Evolutionary conservation across 1,140 invertebrate species (phyloP).

Genomic region (Drosophila ironensis): DNA sequence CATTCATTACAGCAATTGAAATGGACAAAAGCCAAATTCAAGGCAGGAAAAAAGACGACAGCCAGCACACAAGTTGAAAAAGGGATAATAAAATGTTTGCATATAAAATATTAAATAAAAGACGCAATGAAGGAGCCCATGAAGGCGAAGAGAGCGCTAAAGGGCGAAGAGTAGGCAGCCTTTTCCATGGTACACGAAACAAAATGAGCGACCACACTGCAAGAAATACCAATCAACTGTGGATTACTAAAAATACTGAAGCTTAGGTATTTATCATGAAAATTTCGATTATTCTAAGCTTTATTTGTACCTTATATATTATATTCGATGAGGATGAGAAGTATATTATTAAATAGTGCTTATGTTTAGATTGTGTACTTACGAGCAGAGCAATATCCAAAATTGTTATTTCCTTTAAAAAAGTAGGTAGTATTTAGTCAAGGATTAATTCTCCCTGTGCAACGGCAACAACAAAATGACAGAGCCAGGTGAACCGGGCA

Average conservation of each 20-base stretch:
- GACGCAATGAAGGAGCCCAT: conserved; percentile 25
- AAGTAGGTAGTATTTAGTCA: no score
- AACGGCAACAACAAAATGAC: conserved; percentile 73
- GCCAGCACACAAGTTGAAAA: conserved; percentile 27
- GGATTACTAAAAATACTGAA: no score
- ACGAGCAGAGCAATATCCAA: no score
- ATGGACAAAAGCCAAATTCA: conserved; percentile 59
- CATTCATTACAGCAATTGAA: conserved; percentile 66
- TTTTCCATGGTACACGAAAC: conserved; percentile 47
- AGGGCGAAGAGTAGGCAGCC: not conserved
- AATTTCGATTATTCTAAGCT: no score
- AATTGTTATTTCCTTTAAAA: no score
- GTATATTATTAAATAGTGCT: not conserved
- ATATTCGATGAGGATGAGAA: no score
- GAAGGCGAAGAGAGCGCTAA: not conserved
- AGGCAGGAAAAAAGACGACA: conserved; percentile 40
- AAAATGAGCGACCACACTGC: conserved; percentile 71
- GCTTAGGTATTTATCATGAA: no score
- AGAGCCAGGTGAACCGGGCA: conserved; percentile 53
- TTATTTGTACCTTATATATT: no score
- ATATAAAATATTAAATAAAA: conserved; percentile 69
- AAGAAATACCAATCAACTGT: no score
- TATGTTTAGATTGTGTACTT: no score
- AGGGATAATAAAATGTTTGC: conserved; percentile 69
- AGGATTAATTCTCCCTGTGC: no score